These are phyloP conservation scores for Echiichthys vipera DNA, from an alignment of 2,797 vertebrate species.

Conservation along the genomic window DNA sequence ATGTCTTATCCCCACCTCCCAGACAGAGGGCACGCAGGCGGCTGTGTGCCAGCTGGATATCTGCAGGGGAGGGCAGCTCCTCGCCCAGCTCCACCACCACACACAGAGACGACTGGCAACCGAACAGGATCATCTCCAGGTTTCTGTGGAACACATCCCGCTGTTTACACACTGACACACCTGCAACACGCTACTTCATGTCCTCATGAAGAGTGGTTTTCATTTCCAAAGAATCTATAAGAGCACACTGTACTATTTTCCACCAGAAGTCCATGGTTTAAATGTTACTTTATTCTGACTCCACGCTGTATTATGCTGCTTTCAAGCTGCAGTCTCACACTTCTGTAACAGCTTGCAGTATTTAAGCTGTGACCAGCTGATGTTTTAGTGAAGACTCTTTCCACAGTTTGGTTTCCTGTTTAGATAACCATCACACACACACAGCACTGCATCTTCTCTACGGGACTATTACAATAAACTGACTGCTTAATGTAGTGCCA, in stretches of 20 bases:
- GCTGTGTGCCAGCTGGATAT: slow-evolving; percentile 91
- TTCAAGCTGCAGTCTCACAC: slow-evolving; percentile 1
- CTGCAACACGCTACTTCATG: background rate
- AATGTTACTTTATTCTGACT: background rate
- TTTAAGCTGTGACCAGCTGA: background rate
- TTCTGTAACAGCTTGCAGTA: background rate
- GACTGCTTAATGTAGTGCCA: background rate
- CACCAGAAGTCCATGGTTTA: background rate
- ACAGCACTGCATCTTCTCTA: background rate
- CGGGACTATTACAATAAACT: background rate
- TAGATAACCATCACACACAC: background rate
- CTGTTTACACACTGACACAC: slow-evolving; percentile 15
- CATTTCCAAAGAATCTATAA: background rate
- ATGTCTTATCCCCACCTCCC: slow-evolving; percentile 80
- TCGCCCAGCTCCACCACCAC: slow-evolving; percentile 88
- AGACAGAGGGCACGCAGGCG: slow-evolving; percentile 90
- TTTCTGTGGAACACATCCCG: slow-evolving; percentile 79
- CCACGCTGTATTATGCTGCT: background rate
- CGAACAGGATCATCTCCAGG: slow-evolving; percentile 91
- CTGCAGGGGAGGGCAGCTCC: slow-evolving; percentile 87
- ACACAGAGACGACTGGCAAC: slow-evolving; percentile 87
- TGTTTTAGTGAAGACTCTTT: background rate
- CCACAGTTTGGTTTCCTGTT: slow-evolving; percentile 13
- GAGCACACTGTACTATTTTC: background rate
- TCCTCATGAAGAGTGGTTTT: background rate